phyloP scores from a whole-genome alignment of 2,888 invertebrate species.

The Amphimallon solstitiale region DNA sequence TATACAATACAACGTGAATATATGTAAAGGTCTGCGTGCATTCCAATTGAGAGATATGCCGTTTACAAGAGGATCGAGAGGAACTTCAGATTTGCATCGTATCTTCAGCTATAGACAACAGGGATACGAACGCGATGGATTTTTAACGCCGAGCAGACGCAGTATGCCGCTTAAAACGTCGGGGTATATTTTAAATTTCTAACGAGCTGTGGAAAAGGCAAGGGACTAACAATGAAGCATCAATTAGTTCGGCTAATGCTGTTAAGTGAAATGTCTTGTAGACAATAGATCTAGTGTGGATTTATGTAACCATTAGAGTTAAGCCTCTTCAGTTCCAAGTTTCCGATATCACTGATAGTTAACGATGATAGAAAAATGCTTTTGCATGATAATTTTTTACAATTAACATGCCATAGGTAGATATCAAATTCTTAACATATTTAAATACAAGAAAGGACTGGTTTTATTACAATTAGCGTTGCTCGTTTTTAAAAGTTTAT shows the following conservation, averaged over 20 bases:
- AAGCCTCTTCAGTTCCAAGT: no score
- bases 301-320: neutral
- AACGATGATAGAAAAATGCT: no score
- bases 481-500: no score
- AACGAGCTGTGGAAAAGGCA: neutral
- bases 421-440: no score
- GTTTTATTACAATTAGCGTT: no score
- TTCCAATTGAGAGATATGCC: conserved; percentile 20
- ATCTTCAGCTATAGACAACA: neutral
- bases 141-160: no score
- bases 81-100: neutral
- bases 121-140: no score
- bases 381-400: no score
- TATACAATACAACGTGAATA: conserved; percentile 11
- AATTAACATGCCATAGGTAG: no score
- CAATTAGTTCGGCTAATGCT: conserved; percentile 7
- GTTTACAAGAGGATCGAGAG: neutral
- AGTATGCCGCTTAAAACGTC: neutral
- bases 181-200: conserved; percentile 15
- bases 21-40: conserved; percentile 20
- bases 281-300: conserved; percentile 6
- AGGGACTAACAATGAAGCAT: conserved; percentile 1
- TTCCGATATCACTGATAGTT: no score
- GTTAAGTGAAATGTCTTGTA: conserved; percentile 32
- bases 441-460: no score